Base-by-base conservation (phyloP, 2,113 vertebrate species). In the Australoheros scitulus region DNA sequence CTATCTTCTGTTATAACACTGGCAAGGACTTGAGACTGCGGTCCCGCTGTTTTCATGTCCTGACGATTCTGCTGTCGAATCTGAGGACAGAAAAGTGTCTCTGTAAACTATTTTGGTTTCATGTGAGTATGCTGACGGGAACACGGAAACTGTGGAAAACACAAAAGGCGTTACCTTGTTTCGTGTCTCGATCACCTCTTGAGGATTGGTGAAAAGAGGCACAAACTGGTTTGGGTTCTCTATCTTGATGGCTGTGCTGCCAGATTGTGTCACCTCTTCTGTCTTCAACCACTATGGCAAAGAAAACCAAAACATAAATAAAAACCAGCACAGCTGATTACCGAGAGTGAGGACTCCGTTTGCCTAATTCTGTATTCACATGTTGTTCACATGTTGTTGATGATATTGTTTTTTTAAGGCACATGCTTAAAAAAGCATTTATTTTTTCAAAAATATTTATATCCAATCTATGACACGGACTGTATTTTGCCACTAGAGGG, bases 161-260 rank as follows among this genome's bases (percentile, higher is more conserved):
- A 10, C 7, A 76, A 50, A 32, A 6, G 2, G 20, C 6, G 7
- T 3, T 84, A 98, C 98, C 97, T 99, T 99, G 91, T 99, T 99
- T 78, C 98, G 94, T 88, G 99, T 99, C 93, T 99, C 97, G 61
- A 99, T 96, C 84, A 99, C 98, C 94, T 99, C 98, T 88, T 96
- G 96, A 0, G 98, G 98, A 93, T 99, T 98, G 0, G 98, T 99
- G 90, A 98, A 99, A 86, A 99, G 97, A 80, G 98, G 98, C 90
- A 99, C 98, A 47, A 99, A 99, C 95, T 98, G 98, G 95, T 98
- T 99, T 81, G 97, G 95, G 91, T 97, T 98, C 92, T 99, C 98
- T 0, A 99, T 99, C 89, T 98, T 97, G 84, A 99, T 99, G 5
- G 97, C 92, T 9, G 95, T 97, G 83, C 98, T 97, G 0, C 97